Conservation (phyloP, 2,888 invertebrate genomes). For the Masnerella sp. region DNA sequence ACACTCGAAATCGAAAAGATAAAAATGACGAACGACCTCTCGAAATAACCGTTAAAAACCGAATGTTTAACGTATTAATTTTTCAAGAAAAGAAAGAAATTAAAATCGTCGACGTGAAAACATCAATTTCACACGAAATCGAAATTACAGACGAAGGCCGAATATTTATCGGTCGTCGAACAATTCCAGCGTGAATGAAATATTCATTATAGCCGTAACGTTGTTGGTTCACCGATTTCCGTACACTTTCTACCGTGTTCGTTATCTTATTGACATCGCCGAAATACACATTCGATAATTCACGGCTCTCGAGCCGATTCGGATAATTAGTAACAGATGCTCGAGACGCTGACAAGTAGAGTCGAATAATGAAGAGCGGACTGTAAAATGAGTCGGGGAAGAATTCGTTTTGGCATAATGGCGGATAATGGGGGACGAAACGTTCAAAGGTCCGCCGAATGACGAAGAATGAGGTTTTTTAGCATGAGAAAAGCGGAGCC, state of each 20-base stretch:
- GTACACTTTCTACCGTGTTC: neutral
- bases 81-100: too few relatives aligned
- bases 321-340: constrained; percentile 35
- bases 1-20: too few relatives aligned
- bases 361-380: constrained; percentile 15
- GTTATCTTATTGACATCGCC: constrained; percentile 17
- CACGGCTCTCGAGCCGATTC: neutral
- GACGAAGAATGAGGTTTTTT: constrained; percentile 45
- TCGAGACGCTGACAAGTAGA: constrained; percentile 20
- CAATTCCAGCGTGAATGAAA: too few relatives aligned
- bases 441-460: constrained; percentile 32
- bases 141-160: too few relatives aligned
- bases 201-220: too few relatives aligned
- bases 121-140: too few relatives aligned
- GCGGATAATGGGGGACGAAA: constrained; percentile 24
- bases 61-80: too few relatives aligned
- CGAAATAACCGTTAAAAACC: too few relatives aligned
- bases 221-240: too few relatives aligned
- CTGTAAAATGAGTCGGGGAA: constrained; percentile 45
- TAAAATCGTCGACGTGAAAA: too few relatives aligned
- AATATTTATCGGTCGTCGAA: too few relatives aligned
- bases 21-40: too few relatives aligned
- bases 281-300: constrained; percentile 17
- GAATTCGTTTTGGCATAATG: constrained; percentile 38
- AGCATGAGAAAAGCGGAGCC: constrained; percentile 44